Conservation (phyloP, 2,888 invertebrate species). For the Exocentrus adspersus region DNA sequence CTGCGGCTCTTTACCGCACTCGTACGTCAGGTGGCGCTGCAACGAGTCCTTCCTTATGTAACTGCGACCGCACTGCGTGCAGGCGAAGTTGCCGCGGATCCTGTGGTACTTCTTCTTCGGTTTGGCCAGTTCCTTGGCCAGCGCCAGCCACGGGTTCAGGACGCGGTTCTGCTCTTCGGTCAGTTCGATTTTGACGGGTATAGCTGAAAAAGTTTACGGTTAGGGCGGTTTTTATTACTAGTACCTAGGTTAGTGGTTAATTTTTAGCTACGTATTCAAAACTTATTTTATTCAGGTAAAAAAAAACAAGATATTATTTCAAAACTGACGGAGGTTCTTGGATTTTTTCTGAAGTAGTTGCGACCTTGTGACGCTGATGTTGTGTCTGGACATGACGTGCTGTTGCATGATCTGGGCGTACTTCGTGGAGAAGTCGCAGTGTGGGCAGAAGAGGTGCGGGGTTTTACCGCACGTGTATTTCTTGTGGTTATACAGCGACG, state of each 20-base stretch:
- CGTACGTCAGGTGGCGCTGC: constrained; percentile 77
- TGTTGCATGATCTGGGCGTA: constrained; percentile 44
- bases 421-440: constrained; percentile 44
- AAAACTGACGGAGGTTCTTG: too few species aligned
- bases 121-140: background rate
- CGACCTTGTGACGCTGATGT: constrained; percentile 24
- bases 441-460: constrained; percentile 45
- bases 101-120: background rate
- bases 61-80: constrained; percentile 29
- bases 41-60: constrained; percentile 64
- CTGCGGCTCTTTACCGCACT: constrained; percentile 51
- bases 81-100: constrained; percentile 1
- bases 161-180: background rate
- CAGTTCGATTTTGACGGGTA: constrained; percentile 1
- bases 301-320: too few species aligned
- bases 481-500: constrained; percentile 48
- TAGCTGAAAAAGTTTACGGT: background rate
- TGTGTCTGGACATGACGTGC: constrained; percentile 36
- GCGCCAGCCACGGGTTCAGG: background rate
- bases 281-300: too few species aligned
- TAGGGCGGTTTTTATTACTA: too few species aligned
- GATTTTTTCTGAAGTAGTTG: constrained; percentile 19
- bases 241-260: too few species aligned
- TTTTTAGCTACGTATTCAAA: too few species aligned
- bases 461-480: constrained; percentile 52